phyloP scores from a whole-genome alignment of 2,888 invertebrate species.

The Ligdia adustata region DNA sequence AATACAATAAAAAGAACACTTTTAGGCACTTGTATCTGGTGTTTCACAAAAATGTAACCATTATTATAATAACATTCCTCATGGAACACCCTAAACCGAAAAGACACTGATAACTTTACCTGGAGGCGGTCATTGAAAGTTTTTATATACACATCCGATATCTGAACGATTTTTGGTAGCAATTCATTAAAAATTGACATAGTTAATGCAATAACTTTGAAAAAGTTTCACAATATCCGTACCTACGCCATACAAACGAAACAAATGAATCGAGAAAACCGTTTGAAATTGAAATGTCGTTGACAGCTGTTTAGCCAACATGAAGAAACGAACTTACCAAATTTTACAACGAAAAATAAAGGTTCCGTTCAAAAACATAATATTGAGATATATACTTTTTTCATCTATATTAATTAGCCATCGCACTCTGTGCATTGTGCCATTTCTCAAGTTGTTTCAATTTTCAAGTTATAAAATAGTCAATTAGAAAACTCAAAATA shows the following conservation, averaged over 20 bases:
- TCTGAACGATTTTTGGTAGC: constrained; percentile 61
- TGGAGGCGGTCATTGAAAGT: constrained; percentile 63
- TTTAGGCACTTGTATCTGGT: no score
- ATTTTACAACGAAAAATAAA: no score
- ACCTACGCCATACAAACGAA: constrained; percentile 63
- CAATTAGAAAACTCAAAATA: no score
- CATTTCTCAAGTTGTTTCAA: no score
- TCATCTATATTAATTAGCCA: no score
- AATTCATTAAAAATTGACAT: constrained; percentile 77
- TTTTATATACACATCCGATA: constrained; percentile 55
- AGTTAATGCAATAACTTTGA: constrained; percentile 53
- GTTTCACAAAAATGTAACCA: background rate
- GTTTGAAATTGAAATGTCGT: constrained; percentile 71
- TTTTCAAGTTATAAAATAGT: no score
- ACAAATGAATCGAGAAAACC: constrained; percentile 67
- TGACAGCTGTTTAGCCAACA: constrained; percentile 48
- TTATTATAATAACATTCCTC: background rate
- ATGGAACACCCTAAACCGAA: constrained; percentile 13
- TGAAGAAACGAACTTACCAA: constrained; percentile 26
- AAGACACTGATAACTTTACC: constrained; percentile 50
- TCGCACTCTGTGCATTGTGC: no score
- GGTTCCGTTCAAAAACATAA: no score
- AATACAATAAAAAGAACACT: background rate
- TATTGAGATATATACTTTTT: no score
- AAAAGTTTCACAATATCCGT: constrained; percentile 58